Conservation (phyloP, 2,797 vertebrate genomes). For the Masticophis lateralis region DNA sequence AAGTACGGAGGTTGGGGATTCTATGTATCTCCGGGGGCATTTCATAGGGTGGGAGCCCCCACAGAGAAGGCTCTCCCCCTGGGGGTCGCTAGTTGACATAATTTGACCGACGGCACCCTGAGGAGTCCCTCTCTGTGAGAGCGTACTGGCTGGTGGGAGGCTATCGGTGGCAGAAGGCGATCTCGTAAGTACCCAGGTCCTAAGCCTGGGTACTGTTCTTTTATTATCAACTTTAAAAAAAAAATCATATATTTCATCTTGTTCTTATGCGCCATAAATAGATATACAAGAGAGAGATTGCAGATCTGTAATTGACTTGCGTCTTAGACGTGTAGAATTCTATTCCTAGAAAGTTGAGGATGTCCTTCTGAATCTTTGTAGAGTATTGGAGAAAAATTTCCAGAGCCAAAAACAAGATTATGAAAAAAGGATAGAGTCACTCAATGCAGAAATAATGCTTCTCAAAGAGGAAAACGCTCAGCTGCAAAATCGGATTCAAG, state of each 20-base stretch:
- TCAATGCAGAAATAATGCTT: slow-evolving; percentile 81
- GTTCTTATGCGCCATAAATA: not conserved
- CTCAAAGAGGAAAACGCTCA: slow-evolving; percentile 78
- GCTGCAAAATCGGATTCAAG: slow-evolving; percentile 77
- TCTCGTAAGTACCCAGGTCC: no score
- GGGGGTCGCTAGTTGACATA: no score
- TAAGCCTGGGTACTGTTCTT: not conserved
- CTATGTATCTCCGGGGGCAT: no score
- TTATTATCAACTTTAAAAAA: not conserved
- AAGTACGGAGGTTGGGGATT: no score
- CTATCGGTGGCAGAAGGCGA: no score
- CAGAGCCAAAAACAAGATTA: slow-evolving; percentile 83
- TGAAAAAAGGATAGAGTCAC: slow-evolving; percentile 77
- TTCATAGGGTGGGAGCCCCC: no score
- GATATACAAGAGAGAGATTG: not conserved
- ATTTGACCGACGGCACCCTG: no score
- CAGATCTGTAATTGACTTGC: not conserved
- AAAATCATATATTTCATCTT: not conserved
- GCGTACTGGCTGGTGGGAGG: no score
- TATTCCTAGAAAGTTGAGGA: not conserved
- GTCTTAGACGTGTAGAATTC: accelerated
- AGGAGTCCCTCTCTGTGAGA: no score
- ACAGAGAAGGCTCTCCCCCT: no score
- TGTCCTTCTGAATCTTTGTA: slow-evolving; percentile 43
- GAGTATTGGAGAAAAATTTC: slow-evolving; percentile 86